Base-by-base conservation (phyloP, 2,797 vertebrate species). In the Emydoidea blandingii region DNA sequence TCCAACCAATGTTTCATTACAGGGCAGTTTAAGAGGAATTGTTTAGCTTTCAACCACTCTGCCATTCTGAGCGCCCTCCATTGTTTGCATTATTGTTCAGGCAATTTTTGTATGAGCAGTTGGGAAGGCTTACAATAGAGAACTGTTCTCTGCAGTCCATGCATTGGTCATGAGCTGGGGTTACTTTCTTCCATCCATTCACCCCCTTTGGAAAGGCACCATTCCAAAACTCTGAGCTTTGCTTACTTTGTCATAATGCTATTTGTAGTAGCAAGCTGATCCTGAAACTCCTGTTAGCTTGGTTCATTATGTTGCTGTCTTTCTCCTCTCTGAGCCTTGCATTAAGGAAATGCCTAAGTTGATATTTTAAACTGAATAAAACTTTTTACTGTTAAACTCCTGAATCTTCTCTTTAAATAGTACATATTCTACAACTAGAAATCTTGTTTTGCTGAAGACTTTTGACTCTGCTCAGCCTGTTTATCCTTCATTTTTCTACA, bases 11-110 rank as follows among this genome's bases (percentile, higher is more conserved):
- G 82, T 9, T 90, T 84, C 65, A 49, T 88, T 50, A 50, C 76
- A 88, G 59, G 47, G 82, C 91, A 81, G 15, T 12, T 93, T 86
- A 14, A 78, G 91, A 94, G n/a, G 62, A n/a, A 3, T n/a, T 94
- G 80, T 65, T 76, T 85, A 2, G 56, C 83, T 96, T 88, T 94
- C 62, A 59, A 21, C 27, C 80, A 82, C 53, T 34, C 1, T 57
- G 83, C 31, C 52, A 50, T 78, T 90, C 12, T 21, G 72, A 2
- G 52, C 78, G 57, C 68, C 91, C 83, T 81, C 72, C 29, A 7
- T 1, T 65, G 14, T 84, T 93, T 79, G 68, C 14, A 34, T 72
- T 10, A 11, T 56, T 7, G 29, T 7, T 0, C 31, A 34, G 83
- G 14, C 4, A 11, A 25, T 27, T 88, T 79, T 91, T 94, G 74